These are phyloP conservation scores for Mesoligia furuncula DNA, from an alignment of 2,888 invertebrate species.

Conservation along the genomic window DNA sequence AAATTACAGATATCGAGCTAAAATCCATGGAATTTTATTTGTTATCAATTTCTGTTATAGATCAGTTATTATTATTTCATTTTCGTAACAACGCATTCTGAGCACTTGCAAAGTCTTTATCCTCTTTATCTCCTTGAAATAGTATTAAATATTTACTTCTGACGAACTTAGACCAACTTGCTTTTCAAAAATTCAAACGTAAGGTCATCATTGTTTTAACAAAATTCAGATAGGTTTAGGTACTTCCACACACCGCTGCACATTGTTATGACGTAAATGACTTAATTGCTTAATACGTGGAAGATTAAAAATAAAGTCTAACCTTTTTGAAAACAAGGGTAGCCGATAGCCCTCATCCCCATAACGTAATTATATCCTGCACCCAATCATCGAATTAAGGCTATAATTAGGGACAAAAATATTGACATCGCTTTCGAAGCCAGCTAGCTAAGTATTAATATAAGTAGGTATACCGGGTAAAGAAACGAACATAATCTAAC, in stretches of 20 bases:
- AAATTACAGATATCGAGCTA: background rate
- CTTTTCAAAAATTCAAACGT: background rate
- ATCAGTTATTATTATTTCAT: background rate
- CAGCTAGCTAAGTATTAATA: background rate
- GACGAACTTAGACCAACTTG: background rate
- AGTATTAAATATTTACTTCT: background rate
- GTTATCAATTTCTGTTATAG: background rate
- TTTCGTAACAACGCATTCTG: background rate
- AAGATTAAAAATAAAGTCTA: constrained; percentile 21
- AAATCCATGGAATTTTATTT: background rate
- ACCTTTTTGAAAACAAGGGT: constrained; percentile 9
- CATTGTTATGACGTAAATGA: constrained; percentile 35
- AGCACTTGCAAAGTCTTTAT: background rate
- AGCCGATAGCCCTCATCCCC: background rate
- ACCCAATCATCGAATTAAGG: background rate
- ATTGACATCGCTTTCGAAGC: constrained; percentile 9
- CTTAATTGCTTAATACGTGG: constrained; percentile 27
- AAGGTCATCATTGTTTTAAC: constrained; percentile 1
- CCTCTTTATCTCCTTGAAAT: background rate
- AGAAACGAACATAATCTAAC: constrained; percentile 4
- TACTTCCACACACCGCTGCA: constrained; percentile 10
- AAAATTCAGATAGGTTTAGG: background rate
- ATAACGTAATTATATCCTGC: constrained; percentile 20
- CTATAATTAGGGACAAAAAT: constrained; percentile 34
- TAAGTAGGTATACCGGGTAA: background rate